Evolutionary conservation across 64 coral and sea anemone genomes (phyloP).

Genomic region (Dendrophyllia cribrosa): DNA sequence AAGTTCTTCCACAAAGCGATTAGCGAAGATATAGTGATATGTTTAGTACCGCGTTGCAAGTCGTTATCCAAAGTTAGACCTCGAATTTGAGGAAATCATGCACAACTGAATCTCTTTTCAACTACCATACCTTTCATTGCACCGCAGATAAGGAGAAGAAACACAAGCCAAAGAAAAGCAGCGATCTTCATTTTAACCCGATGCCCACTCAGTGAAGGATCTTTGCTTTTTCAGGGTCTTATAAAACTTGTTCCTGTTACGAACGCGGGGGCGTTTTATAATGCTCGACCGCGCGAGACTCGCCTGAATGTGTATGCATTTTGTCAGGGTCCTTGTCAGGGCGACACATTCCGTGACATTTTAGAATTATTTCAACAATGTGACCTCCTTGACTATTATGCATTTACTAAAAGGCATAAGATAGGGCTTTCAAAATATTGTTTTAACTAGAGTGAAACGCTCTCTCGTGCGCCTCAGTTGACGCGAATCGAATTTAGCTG

Average conservation of each 20-base stretch:
- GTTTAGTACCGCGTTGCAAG: not conserved
- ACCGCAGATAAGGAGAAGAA: not conserved
- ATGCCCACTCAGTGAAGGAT: not conserved
- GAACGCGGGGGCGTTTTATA: not conserved
- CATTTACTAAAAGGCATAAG: not conserved
- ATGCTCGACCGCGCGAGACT: not conserved
- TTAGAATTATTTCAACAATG: conserved; percentile 27
- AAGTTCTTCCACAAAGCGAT: no score
- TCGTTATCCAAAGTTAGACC: not conserved
- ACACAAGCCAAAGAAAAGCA: not conserved
- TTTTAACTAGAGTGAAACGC: not conserved
- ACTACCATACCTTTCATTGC: conserved; percentile 4
- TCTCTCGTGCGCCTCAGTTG: no score
- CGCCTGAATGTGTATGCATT: not conserved
- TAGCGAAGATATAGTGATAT: not conserved
- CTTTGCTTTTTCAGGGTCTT: no score
- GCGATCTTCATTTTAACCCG: not conserved
- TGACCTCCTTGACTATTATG: conserved; percentile 1
- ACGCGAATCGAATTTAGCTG: no score
- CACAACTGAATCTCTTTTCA: not conserved
- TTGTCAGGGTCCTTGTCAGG: not conserved
- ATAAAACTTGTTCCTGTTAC: not conserved
- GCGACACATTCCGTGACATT: conserved; percentile 22
- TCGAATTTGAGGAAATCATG: not conserved
- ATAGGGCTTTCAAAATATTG: conserved; percentile 24